Base-by-base conservation (phyloP, 2,888 invertebrate genomes). In the Acrobasis consociella region DNA sequence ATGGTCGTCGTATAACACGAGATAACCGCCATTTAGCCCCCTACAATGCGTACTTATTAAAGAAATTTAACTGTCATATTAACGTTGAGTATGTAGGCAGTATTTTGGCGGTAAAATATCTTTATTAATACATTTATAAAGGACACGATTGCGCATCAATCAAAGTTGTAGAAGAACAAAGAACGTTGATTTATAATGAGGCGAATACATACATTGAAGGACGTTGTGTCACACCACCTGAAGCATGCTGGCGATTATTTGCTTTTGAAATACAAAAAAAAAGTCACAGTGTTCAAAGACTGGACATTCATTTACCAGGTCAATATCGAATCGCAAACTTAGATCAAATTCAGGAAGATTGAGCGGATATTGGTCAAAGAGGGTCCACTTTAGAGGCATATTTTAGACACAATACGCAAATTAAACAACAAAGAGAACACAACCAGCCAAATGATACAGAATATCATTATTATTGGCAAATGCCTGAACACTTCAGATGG, bases 401-500 rank as follows among this genome's bases (percentile, higher is more conserved):
- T 46, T 46, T 46, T 13, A 10, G 46, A 46, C 46, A 46, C 13
- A 46, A 46, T 46, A 46, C 10, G 46, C 10, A 13, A 46, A 10
- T 46, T 13, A 46, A 46, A 13, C 46, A 46, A 46, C 10, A 46
- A 46, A 13, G 13, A 46, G 46, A 8, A 63, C n/a, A n/a, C n/a
- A n/a, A n/a, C n/a, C n/a, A n/a, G n/a, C n/a, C n/a, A n/a, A n/a
- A n/a, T n/a, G n/a, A n/a, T n/a, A n/a, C n/a, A n/a, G n/a, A n/a
- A n/a, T 62, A 61, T 63, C 61, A 63, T 63, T 63, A 60, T 63
- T 63, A 65, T 61, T 63, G 53, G 58, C 59, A 65, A 55, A 63
- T 63, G 62, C 65, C 65, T 56, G 63, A 61, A 63, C 60, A 65
- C 16, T 65, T 61, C 63, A 63, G 61, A 63, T 65, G 65, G 65